Percentiles rank a stretch among this genome's conserved stretches.
These are phyloP conservation scores for Scolopax mira DNA, from an alignment of 2,113 vertebrate genomes.

Conservation along the genomic window DNA sequence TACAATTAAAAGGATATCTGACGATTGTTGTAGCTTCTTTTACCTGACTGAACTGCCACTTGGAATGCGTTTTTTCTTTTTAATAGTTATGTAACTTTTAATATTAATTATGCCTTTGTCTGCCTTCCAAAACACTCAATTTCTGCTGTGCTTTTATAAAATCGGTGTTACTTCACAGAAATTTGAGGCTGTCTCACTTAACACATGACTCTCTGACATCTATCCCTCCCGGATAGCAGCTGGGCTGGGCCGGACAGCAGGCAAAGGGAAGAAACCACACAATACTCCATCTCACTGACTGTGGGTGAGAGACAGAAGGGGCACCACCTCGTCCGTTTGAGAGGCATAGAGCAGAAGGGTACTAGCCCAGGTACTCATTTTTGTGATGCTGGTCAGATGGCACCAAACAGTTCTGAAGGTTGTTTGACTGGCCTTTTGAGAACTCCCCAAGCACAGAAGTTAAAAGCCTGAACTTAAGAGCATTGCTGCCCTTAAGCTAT, in stretches of 20 bases:
- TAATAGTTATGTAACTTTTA: background rate
- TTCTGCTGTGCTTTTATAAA: background rate
- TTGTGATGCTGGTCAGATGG: background rate
- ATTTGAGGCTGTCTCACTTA: background rate
- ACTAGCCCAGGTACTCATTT: background rate
- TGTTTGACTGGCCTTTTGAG: background rate
- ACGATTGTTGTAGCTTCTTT: background rate
- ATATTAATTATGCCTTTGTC: background rate
- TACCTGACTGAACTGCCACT: background rate
- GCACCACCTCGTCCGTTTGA: background rate
- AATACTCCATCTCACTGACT: background rate
- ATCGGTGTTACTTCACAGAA: background rate
- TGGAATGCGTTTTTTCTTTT: background rate
- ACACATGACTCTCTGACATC: background rate
- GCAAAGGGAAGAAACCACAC: background rate
- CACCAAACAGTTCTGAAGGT: background rate
- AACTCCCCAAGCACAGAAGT: background rate
- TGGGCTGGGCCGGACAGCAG: background rate
- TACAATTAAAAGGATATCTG: constrained; percentile 9
- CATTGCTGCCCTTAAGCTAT: background rate
- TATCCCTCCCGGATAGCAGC: background rate
- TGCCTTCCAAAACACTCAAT: background rate
- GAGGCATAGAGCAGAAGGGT: background rate
- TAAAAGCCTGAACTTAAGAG: background rate
- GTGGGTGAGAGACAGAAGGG: background rate